These are phyloP conservation scores for Anhinga rufa DNA, from an alignment of 2,113 vertebrate species.

Conservation along the genomic window DNA sequence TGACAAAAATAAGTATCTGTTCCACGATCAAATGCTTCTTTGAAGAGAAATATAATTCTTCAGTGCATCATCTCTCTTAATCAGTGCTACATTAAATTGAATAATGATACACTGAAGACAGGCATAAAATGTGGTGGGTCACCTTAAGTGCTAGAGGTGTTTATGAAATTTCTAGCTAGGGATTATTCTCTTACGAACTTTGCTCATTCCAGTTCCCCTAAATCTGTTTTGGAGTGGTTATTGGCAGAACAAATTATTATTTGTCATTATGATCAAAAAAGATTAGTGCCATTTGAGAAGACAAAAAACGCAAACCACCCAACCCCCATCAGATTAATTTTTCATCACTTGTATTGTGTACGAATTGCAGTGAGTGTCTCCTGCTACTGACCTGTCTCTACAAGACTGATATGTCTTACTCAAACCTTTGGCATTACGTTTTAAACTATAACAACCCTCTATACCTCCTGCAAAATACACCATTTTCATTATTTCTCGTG, in stretches of 20 bases:
- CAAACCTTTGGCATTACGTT: not conserved
- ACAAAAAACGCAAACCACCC: not conserved
- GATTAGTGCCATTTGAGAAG: not conserved
- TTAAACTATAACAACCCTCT: not conserved
- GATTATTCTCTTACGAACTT: not conserved
- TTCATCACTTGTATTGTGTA: not conserved
- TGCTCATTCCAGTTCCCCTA: not conserved
- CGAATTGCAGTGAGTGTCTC: not conserved
- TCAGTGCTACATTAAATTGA: not conserved
- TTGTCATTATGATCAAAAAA: not conserved
- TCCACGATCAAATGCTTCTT: not conserved
- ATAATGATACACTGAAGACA: not conserved
- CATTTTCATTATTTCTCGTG: not conserved
- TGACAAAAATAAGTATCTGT: not conserved
- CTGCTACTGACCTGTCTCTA: not conserved
- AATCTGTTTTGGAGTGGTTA: conserved; percentile 12
- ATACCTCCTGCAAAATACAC: not conserved
- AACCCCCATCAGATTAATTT: not conserved
- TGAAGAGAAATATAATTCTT: not conserved
- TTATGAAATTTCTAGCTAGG: not conserved
- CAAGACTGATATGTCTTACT: not conserved
- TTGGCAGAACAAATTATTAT: not conserved
- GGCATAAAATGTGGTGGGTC: not conserved
- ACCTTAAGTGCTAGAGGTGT: not conserved
- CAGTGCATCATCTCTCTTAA: not conserved